Evolutionary conservation across 1,140 invertebrate species (phyloP), one percentile per base, ranked within the genome.

Genomic region (Rhagoletis pomonella): DNA sequence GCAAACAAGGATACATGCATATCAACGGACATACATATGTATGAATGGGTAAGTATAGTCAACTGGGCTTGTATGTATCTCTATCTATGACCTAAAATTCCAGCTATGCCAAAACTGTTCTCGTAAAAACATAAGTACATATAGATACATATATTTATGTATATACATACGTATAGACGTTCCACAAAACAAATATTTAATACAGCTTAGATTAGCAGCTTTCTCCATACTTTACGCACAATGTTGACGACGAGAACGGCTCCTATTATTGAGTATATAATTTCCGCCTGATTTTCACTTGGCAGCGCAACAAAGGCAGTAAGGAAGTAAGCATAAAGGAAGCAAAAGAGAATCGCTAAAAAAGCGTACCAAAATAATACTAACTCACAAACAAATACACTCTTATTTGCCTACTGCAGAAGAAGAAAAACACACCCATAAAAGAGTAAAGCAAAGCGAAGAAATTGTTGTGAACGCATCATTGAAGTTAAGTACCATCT

Each of bases 381-480:
- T 3, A 9, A 42, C 65, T 17, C 42, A 4, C 5, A 17, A 5
- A 12, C 67, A 17, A 73, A 47, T 42, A 81, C 47, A 81, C n/a
- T 19, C 10, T 19, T 50, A 55, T 7, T 3, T 19, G 7, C n/a
- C 12, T 39, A 6, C 42, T 47, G 3, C 67, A 73, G 17, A 73
- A 73, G 14, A 81, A 81, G 17, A 81, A 81, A 81, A 81, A 81
- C 44, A 29, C 19, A 5, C 5, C 5, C 73, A 81, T 55, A 81
- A 81, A 81, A 81, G 17, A 55, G 73, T 55, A 81, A 81, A 81
- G 73, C n/a, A 81, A 47, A 19, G 47, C n/a, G 47, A n/a, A 50
- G 73, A 81, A 81, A 81, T 81, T 81, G 73, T n/a, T 81, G 73
- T 81, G 44, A 55, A 81, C 73, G 73, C 73, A 81, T 81, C 73